Evolutionary conservation across 2,888 invertebrate species (phyloP).

Genomic region (Eledone cirrhosa): DNA sequence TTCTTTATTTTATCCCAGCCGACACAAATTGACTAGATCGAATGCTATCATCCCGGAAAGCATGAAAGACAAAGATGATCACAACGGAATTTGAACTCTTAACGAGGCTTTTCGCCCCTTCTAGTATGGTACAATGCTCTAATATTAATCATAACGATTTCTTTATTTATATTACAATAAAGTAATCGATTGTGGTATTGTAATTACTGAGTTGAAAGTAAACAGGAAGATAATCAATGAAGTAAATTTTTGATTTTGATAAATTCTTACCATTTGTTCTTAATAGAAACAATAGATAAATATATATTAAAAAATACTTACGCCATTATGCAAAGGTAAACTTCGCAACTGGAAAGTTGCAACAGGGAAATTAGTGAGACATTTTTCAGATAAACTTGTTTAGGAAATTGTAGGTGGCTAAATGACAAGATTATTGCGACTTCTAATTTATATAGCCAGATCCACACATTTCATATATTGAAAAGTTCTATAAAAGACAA

Average conservation of each 20-base stretch:
- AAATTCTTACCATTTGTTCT: background rate
- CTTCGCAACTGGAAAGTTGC: background rate
- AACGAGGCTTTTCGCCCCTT: too few species aligned
- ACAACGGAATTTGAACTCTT: too few species aligned
- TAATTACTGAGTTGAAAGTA: background rate
- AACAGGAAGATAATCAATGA: background rate
- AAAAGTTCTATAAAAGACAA: too few species aligned
- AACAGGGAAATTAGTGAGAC: background rate
- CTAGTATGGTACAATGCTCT: too few species aligned
- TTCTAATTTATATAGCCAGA: too few species aligned
- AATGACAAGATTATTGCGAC: background rate
- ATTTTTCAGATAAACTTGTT: background rate
- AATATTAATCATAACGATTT: too few species aligned
- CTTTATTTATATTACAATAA: background rate
- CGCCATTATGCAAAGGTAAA: slow-evolving; percentile 50
- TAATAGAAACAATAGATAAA: background rate
- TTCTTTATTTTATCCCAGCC: too few species aligned
- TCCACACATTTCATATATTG: too few species aligned
- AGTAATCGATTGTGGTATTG: background rate
- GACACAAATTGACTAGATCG: too few species aligned
- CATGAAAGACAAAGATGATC: too few species aligned
- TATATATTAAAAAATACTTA: slow-evolving; percentile 42
- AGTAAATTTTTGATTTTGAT: background rate
- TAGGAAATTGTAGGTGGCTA: too few species aligned
- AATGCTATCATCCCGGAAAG: too few species aligned